Conservation (phyloP, 2,797 vertebrate species). For the Onychomys torridus region DNA sequence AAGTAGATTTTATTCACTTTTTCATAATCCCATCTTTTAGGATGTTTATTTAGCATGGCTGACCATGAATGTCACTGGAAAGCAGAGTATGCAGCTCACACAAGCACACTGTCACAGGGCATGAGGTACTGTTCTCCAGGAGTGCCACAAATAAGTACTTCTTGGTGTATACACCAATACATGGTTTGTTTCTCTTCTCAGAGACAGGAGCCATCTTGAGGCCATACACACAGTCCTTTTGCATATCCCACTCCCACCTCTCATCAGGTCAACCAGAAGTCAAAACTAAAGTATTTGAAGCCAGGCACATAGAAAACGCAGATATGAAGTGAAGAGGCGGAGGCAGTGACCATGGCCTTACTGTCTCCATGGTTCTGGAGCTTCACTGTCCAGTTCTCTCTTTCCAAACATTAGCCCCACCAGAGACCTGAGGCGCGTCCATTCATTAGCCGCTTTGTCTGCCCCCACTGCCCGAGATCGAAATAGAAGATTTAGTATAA, state of each 20-base stretch:
- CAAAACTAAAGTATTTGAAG: not conserved
- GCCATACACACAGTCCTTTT: not conserved
- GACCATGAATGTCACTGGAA: conserved; percentile 1
- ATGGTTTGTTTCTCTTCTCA: conserved; percentile 50
- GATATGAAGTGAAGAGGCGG: not conserved
- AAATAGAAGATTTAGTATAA: conserved; percentile 46
- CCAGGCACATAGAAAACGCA: not conserved
- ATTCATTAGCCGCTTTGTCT: too few relatives aligned
- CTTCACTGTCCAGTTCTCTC: not conserved
- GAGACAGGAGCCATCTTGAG: conserved; percentile 58
- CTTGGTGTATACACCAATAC: conserved; percentile 49
- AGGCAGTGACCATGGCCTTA: not conserved
- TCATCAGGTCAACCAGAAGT: not conserved
- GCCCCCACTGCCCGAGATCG: too few relatives aligned
- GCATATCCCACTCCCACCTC: conserved; percentile 56
- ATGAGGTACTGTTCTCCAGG: conserved; percentile 44
- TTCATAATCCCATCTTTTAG: not conserved
- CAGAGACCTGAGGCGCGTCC: not conserved
- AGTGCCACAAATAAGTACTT: conserved; percentile 21
- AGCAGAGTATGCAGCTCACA: conserved; percentile 29
- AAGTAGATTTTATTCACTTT: conserved; percentile 38
- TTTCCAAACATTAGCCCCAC: not conserved
- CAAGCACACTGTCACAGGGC: conserved; percentile 66
- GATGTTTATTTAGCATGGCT: conserved; percentile 20
- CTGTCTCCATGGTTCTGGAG: not conserved